phyloP scores from a whole-genome alignment of 2,888 invertebrate genomes.

The Platycnemis pennipes region DNA sequence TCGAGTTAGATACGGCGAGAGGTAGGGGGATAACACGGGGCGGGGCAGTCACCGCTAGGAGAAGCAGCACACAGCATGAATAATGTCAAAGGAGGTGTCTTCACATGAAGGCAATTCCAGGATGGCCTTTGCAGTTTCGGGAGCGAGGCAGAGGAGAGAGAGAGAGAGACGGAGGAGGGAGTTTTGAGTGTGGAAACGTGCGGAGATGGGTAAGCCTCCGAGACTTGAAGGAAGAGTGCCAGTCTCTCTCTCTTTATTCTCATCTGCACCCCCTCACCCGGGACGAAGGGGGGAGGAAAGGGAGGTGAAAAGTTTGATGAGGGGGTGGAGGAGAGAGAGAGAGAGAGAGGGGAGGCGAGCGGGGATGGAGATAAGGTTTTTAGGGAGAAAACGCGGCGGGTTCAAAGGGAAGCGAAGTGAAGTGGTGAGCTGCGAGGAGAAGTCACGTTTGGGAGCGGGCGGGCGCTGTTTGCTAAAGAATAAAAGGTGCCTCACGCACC shows the following conservation, averaged over 20 bases:
- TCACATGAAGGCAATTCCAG: background rate
- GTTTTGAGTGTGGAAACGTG: conserved; percentile 68
- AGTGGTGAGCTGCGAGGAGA: conserved; percentile 17
- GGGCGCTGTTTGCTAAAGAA: conserved; percentile 22
- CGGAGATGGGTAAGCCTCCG: conserved; percentile 69
- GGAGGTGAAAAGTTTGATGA: background rate
- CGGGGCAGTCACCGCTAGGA: conserved; percentile 71
- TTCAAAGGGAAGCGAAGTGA: conserved; percentile 36
- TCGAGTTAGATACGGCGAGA: conserved; percentile 56
- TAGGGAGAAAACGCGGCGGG: conserved; percentile 42
- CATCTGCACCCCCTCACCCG: background rate
- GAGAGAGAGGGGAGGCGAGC: conserved; percentile 16
- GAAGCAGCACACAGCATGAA: background rate
- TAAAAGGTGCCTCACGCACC: background rate
- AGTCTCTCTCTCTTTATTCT: background rate
- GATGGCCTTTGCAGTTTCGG: conserved; percentile 70
- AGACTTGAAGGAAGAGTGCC: conserved; percentile 69
- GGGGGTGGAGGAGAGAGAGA: conserved; percentile 34
- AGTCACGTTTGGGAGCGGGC: background rate
- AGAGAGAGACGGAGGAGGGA: conserved; percentile 68
- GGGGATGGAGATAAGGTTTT: conserved; percentile 37
- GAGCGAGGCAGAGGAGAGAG: conserved; percentile 71
- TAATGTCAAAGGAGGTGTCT: conserved; percentile 7
- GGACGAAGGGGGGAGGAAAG: background rate
- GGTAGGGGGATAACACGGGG: conserved; percentile 73